Evolutionary conservation across 1,140 invertebrate species (phyloP).

Genomic region (Drosophila albomicans): DNA sequence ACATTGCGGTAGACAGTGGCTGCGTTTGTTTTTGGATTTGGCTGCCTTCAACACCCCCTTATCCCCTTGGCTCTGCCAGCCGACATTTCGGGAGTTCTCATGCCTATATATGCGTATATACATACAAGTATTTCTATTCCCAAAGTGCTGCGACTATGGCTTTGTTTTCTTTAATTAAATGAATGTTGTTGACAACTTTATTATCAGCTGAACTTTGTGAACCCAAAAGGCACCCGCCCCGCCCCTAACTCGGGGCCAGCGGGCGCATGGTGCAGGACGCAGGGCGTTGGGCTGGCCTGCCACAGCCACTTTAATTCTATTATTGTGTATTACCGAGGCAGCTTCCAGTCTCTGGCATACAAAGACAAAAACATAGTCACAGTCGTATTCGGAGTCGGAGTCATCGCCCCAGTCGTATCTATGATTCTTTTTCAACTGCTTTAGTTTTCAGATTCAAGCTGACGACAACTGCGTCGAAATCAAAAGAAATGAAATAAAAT

Average conservation of each 20-base stretch:
- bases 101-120: constrained; percentile 1
- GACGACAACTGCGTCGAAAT: constrained; percentile 76
- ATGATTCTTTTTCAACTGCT: constrained; percentile 74
- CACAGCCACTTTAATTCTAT: constrained; percentile 78
- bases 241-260: constrained; percentile 3
- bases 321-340: constrained; percentile 67
- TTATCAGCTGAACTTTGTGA: constrained; percentile 80
- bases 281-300: constrained; percentile 16
- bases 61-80: background rate
- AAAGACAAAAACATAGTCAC: too few relatives aligned
- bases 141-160: constrained; percentile 68
- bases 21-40: constrained; percentile 14
- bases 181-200: constrained; percentile 82
- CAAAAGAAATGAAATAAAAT: constrained; percentile 83
- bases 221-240: constrained; percentile 30
- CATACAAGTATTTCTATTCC: constrained; percentile 59
- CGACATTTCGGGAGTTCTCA: constrained; percentile 4
- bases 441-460: constrained; percentile 74
- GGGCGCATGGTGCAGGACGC: constrained; percentile 1
- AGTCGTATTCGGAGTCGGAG: too few relatives aligned
- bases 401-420: constrained; percentile 31
- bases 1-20: constrained; percentile 36
- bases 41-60: constrained; percentile 11
- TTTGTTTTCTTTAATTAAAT: constrained; percentile 84
- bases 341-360: background rate